Evolutionary conservation across 2,888 invertebrate genomes (phyloP).

Genomic region (Acleris sparsana): DNA sequence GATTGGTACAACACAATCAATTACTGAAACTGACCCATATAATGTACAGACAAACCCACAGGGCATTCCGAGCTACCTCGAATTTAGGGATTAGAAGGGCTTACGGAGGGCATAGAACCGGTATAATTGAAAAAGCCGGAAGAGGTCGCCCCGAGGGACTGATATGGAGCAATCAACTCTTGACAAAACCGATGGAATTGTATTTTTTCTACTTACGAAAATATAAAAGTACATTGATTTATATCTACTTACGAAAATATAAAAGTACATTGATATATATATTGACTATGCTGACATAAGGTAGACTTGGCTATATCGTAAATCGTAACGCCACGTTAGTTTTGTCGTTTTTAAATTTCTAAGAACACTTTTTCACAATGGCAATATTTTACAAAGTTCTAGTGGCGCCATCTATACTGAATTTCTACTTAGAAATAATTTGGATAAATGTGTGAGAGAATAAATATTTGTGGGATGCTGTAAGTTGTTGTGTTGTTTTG

Average conservation of each 20-base stretch:
- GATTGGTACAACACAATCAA: constrained; percentile 6
- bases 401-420: too few species aligned
- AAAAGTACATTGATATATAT: not conserved
- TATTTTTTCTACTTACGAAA: constrained; percentile 14
- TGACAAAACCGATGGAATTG: constrained; percentile 26
- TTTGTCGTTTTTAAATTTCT: too few species aligned
- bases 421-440: too few species aligned
- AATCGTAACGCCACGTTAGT: too few species aligned
- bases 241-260: constrained; percentile 5
- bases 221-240: not conserved
- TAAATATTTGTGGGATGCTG: too few species aligned
- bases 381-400: too few species aligned
- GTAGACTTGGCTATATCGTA: not conserved
- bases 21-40: constrained; percentile 7
- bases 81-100: constrained; percentile 34
- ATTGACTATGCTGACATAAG: not conserved
- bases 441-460: too few species aligned
- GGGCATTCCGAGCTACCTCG: constrained; percentile 22
- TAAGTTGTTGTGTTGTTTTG: too few species aligned
- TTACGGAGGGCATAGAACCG: constrained; percentile 28
- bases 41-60: constrained; percentile 21
- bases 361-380: too few species aligned
- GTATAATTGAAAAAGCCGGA: constrained; percentile 34
- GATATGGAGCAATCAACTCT: constrained; percentile 31
- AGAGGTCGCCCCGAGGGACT: constrained; percentile 22